Conservation (phyloP, 2,797 vertebrate species). For the Knipowitschia caucasica region DNA sequence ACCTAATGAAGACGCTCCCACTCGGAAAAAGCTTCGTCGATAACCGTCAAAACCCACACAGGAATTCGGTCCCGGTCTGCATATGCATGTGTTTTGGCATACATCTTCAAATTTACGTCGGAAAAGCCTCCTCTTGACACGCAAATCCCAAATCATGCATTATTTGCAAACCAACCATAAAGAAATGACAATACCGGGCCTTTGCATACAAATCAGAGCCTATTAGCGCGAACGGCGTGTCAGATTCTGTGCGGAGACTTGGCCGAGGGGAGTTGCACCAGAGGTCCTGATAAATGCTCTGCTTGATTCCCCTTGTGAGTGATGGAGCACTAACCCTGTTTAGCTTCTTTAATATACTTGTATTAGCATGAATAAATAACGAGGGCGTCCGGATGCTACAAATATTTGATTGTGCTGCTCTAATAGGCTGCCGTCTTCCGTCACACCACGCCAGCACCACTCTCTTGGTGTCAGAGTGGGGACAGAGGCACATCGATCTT, state of each 20-base stretch:
- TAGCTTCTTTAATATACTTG: constrained; percentile 99
- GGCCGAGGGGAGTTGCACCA: constrained; percentile 57
- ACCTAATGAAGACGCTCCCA: constrained; percentile 77
- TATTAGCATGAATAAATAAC: constrained; percentile 99
- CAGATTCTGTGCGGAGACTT: constrained; percentile 53
- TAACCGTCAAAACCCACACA: constrained; percentile 53
- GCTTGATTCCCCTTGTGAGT: constrained; percentile 92
- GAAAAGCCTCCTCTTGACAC: constrained; percentile 36
- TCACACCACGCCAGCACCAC: constrained; percentile 86
- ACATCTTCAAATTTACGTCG: background rate
- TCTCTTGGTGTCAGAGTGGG: constrained; percentile 88
- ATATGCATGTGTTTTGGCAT: constrained; percentile 5
- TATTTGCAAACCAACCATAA: constrained; percentile 64
- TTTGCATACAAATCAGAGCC: constrained; percentile 66
- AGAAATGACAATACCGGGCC: constrained; percentile 59
- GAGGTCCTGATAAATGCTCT: constrained; percentile 88
- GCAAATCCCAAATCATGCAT: constrained; percentile 60
- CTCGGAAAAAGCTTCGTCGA: constrained; percentile 58
- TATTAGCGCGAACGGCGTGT: constrained; percentile 62
- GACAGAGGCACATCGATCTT: constrained; percentile 86
- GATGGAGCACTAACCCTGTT: constrained; percentile 93
- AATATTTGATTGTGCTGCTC: constrained; percentile 96
- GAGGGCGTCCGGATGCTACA: constrained; percentile 89
- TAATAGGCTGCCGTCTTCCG: constrained; percentile 90
- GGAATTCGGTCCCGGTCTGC: constrained; percentile 27